Conservation (phyloP, 2,888 invertebrate species). For the Miltochrista miniata region DNA sequence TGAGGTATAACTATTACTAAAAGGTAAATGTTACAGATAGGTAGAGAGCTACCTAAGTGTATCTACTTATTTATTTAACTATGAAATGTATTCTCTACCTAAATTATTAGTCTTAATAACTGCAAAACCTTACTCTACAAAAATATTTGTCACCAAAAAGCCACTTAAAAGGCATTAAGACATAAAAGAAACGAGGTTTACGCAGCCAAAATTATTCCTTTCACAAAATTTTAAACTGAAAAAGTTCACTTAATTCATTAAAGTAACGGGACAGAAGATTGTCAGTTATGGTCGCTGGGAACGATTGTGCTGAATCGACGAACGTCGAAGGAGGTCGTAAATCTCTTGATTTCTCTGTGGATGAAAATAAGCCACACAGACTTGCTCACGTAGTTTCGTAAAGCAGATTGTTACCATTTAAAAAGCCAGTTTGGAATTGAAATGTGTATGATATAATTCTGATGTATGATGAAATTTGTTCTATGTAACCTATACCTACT, state of each 20-base stretch:
- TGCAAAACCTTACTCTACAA: conserved; percentile 33
- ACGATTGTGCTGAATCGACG: conserved; percentile 76
- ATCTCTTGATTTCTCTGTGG: conserved; percentile 67
- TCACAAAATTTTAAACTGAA: conserved; percentile 38
- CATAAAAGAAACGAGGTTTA: conserved; percentile 27
- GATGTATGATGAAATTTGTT: too few relatives aligned
- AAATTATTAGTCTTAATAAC: too few relatives aligned
- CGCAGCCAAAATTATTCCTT: conserved; percentile 15
- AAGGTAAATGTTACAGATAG: background rate
- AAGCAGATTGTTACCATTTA: conserved; percentile 25
- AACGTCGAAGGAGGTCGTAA: conserved; percentile 73
- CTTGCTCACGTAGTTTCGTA: conserved; percentile 18
- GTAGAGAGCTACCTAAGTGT: too few relatives aligned
- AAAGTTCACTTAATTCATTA: conserved; percentile 64
- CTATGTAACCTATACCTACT: too few relatives aligned
- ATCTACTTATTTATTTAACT: too few relatives aligned
- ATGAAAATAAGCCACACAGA: conserved; percentile 71
- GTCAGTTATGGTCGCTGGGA: conserved; percentile 71
- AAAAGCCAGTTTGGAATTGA: too few relatives aligned
- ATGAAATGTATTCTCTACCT: too few relatives aligned
- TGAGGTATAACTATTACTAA: background rate
- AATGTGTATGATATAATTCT: too few relatives aligned
- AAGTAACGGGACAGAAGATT: conserved; percentile 73
- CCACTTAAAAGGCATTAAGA: conserved; percentile 14
- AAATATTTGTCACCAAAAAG: background rate